Base-by-base conservation (phyloP, 2,888 invertebrate species). In the Dyspetes luteomarginatus region DNA sequence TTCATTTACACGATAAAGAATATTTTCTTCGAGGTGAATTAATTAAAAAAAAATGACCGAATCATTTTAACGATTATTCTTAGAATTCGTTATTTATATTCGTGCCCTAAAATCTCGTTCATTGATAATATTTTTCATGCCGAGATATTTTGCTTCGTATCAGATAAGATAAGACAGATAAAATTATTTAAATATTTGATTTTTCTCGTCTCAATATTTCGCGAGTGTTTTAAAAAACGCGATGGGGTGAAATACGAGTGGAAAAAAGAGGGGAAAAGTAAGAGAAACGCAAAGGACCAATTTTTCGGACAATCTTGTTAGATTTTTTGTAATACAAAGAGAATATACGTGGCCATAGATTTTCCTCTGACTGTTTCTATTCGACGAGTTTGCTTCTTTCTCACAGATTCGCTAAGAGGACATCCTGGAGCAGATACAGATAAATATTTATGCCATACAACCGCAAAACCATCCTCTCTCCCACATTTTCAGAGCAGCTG, bases 381-480 rank as follows among this genome's bases (percentile, higher is more conserved):
- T 65, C 48, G 43, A 55, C 12, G 30, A 50, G 45, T 55, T 22
- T 65, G 30, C 56, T 74, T 52, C 17, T 65, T 52, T 26, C 24
- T 17, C 30, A 43, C 22, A 12, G 36, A 73, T 65, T 60, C 65
- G 22, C 24, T 9, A 60, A 36, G 50, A 48, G 15, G 7, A 26
- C 26, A n/a, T 48, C 55, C 52, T n/a, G 4, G 45, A 43, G 43
- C n/a, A 58, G 62, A 48, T 65, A 67, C 71, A 71, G 50, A 78
- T 75, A 78, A 78, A 78, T 78, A 78, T 78, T 78, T 67, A 75
- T 75, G 67, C 64, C 72, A 30, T 67, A 69, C 45, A 67, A 65
- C 64, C 69, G 41, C 76, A 60, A 69, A 69, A 50, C 55, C 58
- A 52, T 3, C 24, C 52, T n/a, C 52, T 22, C n/a, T 19, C 52